These are phyloP conservation scores for Sinocyclocheilus rhinocerous DNA, from an alignment of 2,113 vertebrate species.

Conservation along the genomic window DNA sequence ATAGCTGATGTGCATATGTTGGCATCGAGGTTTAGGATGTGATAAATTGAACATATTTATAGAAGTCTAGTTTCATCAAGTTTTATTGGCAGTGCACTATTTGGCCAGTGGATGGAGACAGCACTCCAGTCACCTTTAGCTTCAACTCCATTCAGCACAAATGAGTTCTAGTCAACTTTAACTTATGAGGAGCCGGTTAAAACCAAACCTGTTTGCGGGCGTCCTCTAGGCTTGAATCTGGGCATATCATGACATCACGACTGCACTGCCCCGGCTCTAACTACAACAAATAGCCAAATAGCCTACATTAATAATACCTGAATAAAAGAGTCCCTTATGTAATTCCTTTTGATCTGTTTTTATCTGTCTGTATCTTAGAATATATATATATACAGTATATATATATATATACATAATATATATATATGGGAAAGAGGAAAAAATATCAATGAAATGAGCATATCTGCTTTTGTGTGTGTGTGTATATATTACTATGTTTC, in stretches of 20 bases:
- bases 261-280: slow-evolving; percentile 96
- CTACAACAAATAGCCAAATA: no score
- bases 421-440: not conserved
- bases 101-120: slow-evolving; percentile 44
- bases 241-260: slow-evolving; percentile 91
- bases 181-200: not conserved
- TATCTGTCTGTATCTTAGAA: no score
- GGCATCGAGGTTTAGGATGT: not conserved
- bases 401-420: no score
- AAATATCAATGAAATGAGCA: no score
- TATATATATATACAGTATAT: no score
- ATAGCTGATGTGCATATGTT: not conserved
- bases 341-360: no score
- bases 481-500: no score
- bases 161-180: not conserved
- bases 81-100: not conserved
- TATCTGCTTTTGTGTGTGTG: not conserved
- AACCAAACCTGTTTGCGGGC: slow-evolving; percentile 85
- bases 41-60: not conserved
- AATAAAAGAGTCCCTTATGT: no score
- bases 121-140: not conserved
- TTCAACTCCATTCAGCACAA: not conserved
- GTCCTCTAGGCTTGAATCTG: slow-evolving; percentile 91
- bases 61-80: no score
- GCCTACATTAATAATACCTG: no score